phyloP scores from a whole-genome alignment of 2,113 vertebrate species.

The Lophura nycthemera region DNA sequence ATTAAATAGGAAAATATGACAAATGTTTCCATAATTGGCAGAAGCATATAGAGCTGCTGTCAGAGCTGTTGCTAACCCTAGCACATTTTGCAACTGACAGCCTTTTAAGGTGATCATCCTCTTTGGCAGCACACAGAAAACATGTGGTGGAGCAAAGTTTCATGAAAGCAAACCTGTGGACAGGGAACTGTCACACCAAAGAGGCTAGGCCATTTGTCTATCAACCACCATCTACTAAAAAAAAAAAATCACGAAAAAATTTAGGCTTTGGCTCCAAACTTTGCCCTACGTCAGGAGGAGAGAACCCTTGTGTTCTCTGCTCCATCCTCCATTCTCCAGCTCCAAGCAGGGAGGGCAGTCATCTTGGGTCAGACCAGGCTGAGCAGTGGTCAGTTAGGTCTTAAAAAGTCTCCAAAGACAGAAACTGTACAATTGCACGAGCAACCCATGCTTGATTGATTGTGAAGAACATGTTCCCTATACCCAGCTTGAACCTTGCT shows the following conservation, averaged over 20 bases:
- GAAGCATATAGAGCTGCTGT: neutral
- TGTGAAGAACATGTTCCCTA: neutral
- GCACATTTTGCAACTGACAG: neutral
- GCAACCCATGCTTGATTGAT: neutral
- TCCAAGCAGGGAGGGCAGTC: neutral
- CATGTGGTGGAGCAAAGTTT: neutral
- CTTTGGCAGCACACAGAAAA: neutral
- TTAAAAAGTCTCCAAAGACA: neutral
- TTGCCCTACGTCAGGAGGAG: neutral
- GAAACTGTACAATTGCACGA: neutral
- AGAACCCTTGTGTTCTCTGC: neutral
- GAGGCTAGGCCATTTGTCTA: neutral
- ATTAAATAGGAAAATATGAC: slow-evolving; percentile 58
- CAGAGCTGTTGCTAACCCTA: neutral
- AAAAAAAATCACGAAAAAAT: neutral
- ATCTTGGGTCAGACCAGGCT: neutral
- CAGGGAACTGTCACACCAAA: neutral
- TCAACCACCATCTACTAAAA: neutral
- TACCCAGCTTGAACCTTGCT: neutral
- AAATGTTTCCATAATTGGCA: slow-evolving; percentile 50
- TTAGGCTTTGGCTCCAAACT: neutral
- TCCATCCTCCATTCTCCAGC: neutral
- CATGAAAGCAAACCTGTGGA: neutral
- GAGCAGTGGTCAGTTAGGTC: neutral
- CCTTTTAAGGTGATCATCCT: slow-evolving; percentile 10